These are phyloP conservation scores for Hanleya hanleyi DNA, from an alignment of 2,888 invertebrate genomes.

Conservation along the genomic window DNA sequence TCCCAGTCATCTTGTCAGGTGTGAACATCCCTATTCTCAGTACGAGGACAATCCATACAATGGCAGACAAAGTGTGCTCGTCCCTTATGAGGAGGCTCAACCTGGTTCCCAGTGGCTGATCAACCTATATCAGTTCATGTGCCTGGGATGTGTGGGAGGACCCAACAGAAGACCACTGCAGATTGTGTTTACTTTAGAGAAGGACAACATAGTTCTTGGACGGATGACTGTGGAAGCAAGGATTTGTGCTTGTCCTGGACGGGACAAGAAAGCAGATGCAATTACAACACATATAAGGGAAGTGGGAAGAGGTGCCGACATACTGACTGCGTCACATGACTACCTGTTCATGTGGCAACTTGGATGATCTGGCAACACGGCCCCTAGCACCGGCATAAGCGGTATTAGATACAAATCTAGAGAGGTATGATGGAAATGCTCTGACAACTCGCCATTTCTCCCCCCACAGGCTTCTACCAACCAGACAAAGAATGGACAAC, in stretches of 20 bases:
- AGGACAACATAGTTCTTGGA: background rate
- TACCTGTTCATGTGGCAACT: too few species aligned
- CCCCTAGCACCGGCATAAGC: too few species aligned
- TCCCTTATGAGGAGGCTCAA: background rate
- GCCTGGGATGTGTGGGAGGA: background rate
- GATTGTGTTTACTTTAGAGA: conserved; percentile 3
- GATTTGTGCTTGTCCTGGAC: background rate
- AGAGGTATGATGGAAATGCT: too few species aligned
- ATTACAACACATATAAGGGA: too few species aligned
- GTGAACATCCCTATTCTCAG: background rate
- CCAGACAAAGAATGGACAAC: too few species aligned
- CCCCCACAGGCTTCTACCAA: too few species aligned
- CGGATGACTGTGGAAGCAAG: background rate
- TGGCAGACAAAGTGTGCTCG: background rate
- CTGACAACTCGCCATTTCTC: too few species aligned
- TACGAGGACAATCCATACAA: background rate
- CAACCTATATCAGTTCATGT: conserved; percentile 5
- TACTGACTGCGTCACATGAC: too few species aligned
- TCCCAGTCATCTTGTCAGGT: background rate
- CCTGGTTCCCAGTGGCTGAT: background rate
- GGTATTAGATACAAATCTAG: too few species aligned
- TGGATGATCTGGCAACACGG: too few species aligned
- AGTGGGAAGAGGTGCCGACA: too few species aligned
- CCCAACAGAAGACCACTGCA: conserved; percentile 4
- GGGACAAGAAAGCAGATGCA: background rate